Conservation (phyloP, 2,888 invertebrate genomes). For the Drosophila nigritarsus region DNA sequence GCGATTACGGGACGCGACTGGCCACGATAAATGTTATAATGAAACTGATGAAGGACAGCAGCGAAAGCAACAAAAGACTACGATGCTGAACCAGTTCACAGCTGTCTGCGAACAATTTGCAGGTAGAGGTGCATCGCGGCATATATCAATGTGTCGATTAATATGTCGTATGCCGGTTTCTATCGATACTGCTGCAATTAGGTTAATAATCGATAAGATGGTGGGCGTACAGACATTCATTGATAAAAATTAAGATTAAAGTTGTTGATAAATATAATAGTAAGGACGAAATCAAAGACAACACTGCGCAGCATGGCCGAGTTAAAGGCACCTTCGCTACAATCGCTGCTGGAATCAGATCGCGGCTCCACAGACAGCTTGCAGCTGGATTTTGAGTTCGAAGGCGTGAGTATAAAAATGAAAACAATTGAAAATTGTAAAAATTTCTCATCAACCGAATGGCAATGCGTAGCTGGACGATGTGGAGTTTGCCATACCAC, state of each 20-base stretch:
- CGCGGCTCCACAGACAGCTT: conserved; percentile 90
- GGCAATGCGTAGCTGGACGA: conserved; percentile 88
- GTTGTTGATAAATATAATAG: conserved; percentile 16
- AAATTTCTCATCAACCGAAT: not conserved
- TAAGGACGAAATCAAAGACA: conserved; percentile 8
- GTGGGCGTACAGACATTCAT: conserved; percentile 71
- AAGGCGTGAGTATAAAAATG: conserved; percentile 36
- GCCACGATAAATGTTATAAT: conserved; percentile 46
- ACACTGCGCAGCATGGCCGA: conserved; percentile 76
- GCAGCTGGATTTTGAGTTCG: conserved; percentile 88
- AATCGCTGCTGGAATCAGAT: conserved; percentile 87
- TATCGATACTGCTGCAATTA: conserved; percentile 10
- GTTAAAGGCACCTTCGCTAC: conserved; percentile 85
- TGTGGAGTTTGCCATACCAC: conserved; percentile 92
- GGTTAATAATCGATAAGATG: conserved; percentile 47
- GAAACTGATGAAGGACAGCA: conserved; percentile 51
- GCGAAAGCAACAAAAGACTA: conserved; percentile 30
- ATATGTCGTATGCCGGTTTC: conserved; percentile 10
- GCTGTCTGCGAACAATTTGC: conserved; percentile 25
- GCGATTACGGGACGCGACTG: conserved; percentile 12
- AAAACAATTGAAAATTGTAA: conserved; percentile 7
- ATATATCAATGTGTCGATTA: conserved; percentile 7
- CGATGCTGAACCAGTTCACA: conserved; percentile 48
- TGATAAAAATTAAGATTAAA: conserved; percentile 59
- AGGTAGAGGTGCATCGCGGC: conserved; percentile 10